Evolutionary conservation across 2,113 vertebrate genomes (phyloP).

Genomic region (Sialia sialis): DNA sequence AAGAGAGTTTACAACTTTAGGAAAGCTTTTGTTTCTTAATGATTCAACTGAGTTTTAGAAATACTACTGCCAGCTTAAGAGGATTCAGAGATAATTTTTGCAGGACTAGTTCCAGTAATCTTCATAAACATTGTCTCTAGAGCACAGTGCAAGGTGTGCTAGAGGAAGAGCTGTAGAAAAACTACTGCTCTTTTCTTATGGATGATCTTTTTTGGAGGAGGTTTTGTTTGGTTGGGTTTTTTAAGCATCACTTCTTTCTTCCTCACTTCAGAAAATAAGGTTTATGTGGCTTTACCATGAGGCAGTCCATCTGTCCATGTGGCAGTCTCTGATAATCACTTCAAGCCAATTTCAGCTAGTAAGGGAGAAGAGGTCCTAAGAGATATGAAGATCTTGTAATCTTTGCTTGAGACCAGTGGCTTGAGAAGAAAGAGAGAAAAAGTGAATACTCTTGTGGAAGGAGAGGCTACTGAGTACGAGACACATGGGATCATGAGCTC

Average conservation of each 20-base stretch:
- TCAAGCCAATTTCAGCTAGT: background rate
- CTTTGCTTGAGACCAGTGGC: background rate
- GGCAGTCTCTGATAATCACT: background rate
- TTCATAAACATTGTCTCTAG: background rate
- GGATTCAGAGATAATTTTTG: background rate
- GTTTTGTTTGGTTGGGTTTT: background rate
- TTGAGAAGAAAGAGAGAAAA: background rate
- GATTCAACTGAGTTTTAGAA: background rate
- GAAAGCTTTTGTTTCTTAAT: background rate
- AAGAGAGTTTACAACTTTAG: background rate
- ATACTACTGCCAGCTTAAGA: background rate
- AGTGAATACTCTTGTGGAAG: background rate
- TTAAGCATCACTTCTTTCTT: background rate
- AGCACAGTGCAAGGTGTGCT: background rate
- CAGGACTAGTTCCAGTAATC: background rate
- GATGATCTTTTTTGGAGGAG: background rate
- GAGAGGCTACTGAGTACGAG: accelerated
- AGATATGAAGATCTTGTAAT: background rate
- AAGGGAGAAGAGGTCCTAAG: background rate
- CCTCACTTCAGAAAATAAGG: background rate
- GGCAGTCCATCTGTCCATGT: background rate
- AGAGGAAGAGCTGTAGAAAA: background rate
- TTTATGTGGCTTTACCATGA: background rate
- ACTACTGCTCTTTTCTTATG: background rate
- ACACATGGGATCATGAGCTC: background rate